Evolutionary conservation across 1,140 invertebrate species (phyloP).

Genomic region (Eumaeus atala): DNA sequence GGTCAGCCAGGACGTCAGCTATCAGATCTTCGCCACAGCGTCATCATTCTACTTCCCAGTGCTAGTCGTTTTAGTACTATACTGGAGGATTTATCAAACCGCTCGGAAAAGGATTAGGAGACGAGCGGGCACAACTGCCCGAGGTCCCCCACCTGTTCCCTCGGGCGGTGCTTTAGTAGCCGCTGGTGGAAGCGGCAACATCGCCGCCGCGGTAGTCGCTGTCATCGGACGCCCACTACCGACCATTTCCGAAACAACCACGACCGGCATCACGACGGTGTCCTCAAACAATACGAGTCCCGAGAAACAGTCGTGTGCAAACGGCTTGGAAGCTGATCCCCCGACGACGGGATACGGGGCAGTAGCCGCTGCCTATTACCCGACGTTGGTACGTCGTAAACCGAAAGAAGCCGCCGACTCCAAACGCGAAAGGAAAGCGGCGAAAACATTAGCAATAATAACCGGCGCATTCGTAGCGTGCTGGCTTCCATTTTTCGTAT

Average conservation of each 20-base stretch:
- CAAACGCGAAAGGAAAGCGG: constrained; percentile 92
- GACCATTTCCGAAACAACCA: constrained; percentile 79
- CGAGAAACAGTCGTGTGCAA: constrained; percentile 79
- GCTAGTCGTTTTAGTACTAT: constrained; percentile 90
- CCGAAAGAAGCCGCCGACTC: constrained; percentile 82
- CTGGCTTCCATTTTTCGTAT: constrained; percentile 93
- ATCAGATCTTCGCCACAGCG: constrained; percentile 88
- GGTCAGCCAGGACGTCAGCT: constrained; percentile 91
- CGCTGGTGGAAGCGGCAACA: constrained; percentile 78
- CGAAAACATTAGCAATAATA: constrained; percentile 92
- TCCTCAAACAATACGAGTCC: constrained; percentile 82
- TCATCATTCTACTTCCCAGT: constrained; percentile 95
- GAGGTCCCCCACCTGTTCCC: constrained; percentile 64
- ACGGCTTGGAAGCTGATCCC: constrained; percentile 80
- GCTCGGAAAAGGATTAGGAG: constrained; percentile 86
- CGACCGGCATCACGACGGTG: constrained; percentile 79
- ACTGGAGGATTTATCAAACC: constrained; percentile 93
- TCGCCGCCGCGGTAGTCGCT: constrained; percentile 82
- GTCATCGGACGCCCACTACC: constrained; percentile 82
- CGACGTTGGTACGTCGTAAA: constrained; percentile 73
- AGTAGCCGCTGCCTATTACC: constrained; percentile 69
- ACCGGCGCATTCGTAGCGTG: constrained; percentile 92
- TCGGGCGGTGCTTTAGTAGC: constrained; percentile 73
- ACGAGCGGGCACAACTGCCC: constrained; percentile 74
- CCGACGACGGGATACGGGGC: constrained; percentile 76